phyloP scores from a whole-genome alignment of 2,797 vertebrate species.

The Muraenolepis orangiensis region DNA sequence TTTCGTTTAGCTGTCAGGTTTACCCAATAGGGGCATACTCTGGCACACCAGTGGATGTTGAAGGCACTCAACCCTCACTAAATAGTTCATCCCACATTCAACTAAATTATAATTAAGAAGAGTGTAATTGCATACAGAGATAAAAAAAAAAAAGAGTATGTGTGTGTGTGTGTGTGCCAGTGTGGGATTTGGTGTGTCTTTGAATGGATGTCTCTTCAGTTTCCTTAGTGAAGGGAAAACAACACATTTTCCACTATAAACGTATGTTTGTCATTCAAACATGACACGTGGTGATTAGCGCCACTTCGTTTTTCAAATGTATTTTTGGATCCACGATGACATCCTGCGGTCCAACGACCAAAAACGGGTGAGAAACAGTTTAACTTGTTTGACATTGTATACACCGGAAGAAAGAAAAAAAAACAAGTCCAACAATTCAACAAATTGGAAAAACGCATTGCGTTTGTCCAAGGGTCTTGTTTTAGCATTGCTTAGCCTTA shows the following conservation, averaged over 20 bases:
- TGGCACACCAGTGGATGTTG: conserved; percentile 33
- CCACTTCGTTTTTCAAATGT: neutral
- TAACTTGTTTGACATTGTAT: neutral
- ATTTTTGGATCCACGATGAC: neutral
- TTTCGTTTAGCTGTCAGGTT: conserved; percentile 6
- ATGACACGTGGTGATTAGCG: neutral
- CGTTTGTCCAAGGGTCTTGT: neutral
- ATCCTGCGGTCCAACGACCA: neutral
- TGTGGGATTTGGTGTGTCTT: conserved; percentile 29
- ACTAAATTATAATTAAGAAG: conserved; percentile 59
- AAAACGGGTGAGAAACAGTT: neutral
- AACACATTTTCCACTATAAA: neutral
- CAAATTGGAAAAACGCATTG: conserved; percentile 6
- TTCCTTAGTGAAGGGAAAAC: neutral
- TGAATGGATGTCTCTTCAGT: neutral
- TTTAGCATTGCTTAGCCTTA: conserved; percentile 15
- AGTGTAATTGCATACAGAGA: conserved; percentile 56
- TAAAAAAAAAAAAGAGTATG: conserved; percentile 71
- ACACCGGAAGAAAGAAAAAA: too few relatives aligned
- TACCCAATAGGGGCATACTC: conserved; percentile 28
- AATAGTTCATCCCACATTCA: conserved; percentile 55
- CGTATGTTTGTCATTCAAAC: conserved; percentile 14
- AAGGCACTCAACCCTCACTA: conserved; percentile 39
- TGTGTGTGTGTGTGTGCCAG: conserved; percentile 32
- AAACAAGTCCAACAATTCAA: neutral